Conservation (phyloP, 2,888 invertebrate genomes). For the Zygothrica quintamaculata region DNA sequence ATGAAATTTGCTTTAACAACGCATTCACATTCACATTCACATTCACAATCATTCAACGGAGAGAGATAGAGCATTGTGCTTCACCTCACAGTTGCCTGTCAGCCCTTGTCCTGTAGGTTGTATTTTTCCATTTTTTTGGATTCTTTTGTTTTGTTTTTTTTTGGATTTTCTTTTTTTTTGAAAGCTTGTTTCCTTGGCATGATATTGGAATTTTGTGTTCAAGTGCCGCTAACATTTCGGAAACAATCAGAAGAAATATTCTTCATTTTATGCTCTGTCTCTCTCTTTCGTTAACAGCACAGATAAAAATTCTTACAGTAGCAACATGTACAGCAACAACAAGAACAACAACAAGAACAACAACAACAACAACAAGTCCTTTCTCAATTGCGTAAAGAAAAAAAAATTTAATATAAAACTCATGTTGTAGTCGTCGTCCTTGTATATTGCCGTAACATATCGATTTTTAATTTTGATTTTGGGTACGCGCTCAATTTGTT, state of each 20-base stretch:
- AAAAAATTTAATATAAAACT: slow-evolving; percentile 73
- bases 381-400: slow-evolving; percentile 67
- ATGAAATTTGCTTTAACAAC: slow-evolving; percentile 63
- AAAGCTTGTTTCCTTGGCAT: slow-evolving; percentile 41
- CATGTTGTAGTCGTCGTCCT: slow-evolving; percentile 54
- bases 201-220: slow-evolving; percentile 73
- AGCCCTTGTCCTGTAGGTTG: slow-evolving; percentile 2
- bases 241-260: slow-evolving; percentile 60
- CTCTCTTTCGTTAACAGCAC: slow-evolving; percentile 21
- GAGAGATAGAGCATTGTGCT: slow-evolving; percentile 14
- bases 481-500: slow-evolving; percentile 19
- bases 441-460: slow-evolving; percentile 27
- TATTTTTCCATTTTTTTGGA: too few species aligned
- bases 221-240: slow-evolving; percentile 72
- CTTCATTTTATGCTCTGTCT: background rate
- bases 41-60: slow-evolving; percentile 1
- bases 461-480: slow-evolving; percentile 53
- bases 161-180: background rate
- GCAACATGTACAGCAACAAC: slow-evolving; percentile 28
- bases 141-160: background rate
- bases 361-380: slow-evolving; percentile 29
- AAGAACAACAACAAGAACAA: too few species aligned
- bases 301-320: slow-evolving; percentile 29
- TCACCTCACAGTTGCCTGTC: slow-evolving; percentile 31
- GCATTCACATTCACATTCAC: slow-evolving; percentile 37